A percentile compares a stretch with the other conserved stretches of the same genome.
phyloP scores from a whole-genome alignment of 2,113 vertebrate species.

The Phylloscopus trochilus region DNA sequence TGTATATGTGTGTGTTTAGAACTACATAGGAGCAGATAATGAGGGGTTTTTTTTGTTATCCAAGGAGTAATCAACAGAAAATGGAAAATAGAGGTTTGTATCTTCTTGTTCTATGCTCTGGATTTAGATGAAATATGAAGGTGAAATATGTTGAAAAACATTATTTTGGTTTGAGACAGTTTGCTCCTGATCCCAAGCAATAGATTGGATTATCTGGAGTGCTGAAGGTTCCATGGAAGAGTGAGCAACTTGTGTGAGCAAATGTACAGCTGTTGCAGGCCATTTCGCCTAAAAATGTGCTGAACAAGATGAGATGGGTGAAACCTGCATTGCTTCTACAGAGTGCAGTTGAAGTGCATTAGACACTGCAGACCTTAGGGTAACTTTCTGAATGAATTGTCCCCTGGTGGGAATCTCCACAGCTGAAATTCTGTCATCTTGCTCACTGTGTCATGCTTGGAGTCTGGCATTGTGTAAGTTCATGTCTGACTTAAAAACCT shows the following conservation, averaged over 20 bases:
- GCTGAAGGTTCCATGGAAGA: background rate
- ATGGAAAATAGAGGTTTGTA: background rate
- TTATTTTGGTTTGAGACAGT: background rate
- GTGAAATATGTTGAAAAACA: background rate
- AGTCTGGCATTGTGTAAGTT: background rate
- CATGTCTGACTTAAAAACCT: background rate
- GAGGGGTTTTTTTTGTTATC: background rate
- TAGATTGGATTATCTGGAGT: background rate
- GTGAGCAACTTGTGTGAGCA: background rate
- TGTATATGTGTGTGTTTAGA: background rate
- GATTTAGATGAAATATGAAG: background rate
- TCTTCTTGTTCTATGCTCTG: background rate
- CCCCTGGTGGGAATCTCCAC: background rate
- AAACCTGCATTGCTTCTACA: background rate
- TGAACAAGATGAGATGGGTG: background rate
- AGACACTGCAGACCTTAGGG: background rate
- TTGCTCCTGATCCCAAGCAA: background rate
- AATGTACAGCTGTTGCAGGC: background rate
- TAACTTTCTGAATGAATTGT: background rate
- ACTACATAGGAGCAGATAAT: background rate
- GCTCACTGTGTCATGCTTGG: background rate
- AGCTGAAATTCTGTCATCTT: background rate
- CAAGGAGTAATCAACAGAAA: background rate
- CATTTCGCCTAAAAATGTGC: background rate
- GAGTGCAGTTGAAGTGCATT: background rate